Base-by-base conservation (phyloP, 2,797 vertebrate genomes). In the Schizopygopsis pylzovi region DNA sequence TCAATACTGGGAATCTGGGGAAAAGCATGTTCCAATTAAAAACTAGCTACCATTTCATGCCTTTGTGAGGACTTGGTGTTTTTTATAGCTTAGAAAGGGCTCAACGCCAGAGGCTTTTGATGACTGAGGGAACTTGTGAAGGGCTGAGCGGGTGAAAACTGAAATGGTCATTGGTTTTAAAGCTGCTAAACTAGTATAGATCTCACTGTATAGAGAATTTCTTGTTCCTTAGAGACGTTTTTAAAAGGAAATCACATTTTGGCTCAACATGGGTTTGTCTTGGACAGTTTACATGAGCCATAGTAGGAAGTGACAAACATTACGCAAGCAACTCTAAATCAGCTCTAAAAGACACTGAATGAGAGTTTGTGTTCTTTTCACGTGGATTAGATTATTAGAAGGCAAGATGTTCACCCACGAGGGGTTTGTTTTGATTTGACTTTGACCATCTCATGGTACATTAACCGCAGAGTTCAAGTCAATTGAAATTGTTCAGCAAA, bases 11-110 rank as follows among this genome's bases (percentile, higher is more conserved):
- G 82, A 84, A 84, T 82, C 75, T 59, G 89, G 85, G 89, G 84
- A 77, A 94, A 82, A 71, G 56, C 92, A 89, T 89, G 92, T 93
- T 91, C 54, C 3, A 89, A 86, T 89, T 91, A 89, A 94, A 93
- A 89, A 92, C 90, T 91, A 92, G 91, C 88, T 89, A 90, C 91
- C 93, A 94, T 95, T 95, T 95, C 93, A 94, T 87, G 90, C 91
- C 86, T 86, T 88, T 84, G 71, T 90, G 90, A 89, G 91, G 90
- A 87, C 89, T 90, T 82, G 87, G 68, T n/a, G 92, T 93, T 90
- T 70, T 45, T 65, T 83, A 85, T n/a, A 83, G 91, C 90, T 82
- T 81, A 67, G 22, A 59, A 43, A 82, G 80, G 72, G 68, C 82
- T 72, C 59, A 6, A 73, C 39, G 49, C 67, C 70, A 87, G 68